phyloP scores from a whole-genome alignment of 2,888 invertebrate species.

The Drosophila kanekoi region DNA sequence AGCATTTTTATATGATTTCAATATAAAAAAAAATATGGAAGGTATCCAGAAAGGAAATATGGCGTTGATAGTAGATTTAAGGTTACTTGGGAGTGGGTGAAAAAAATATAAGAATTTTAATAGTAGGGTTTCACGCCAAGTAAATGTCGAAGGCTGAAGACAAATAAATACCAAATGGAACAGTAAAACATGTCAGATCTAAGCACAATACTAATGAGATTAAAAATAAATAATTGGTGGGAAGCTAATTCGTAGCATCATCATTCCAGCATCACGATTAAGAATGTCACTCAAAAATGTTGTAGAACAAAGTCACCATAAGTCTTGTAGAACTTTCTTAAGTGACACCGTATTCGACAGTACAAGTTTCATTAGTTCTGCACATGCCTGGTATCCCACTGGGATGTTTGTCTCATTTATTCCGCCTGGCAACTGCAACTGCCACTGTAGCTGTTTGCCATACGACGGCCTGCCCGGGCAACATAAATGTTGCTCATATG shows the following conservation, averaged over 20 bases:
- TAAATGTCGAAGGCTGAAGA: not conserved
- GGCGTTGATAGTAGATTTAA: too few species aligned
- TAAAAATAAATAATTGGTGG: too few species aligned
- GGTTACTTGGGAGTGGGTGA: not conserved
- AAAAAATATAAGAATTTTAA: not conserved
- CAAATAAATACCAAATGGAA: not conserved
- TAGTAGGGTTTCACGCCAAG: not conserved
- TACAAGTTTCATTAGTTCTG: conserved; percentile 4
- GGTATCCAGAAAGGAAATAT: too few species aligned
- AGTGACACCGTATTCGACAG: not conserved
- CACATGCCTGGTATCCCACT: conserved; percentile 14
- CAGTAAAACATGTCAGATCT: too few species aligned
- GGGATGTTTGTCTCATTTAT: conserved; percentile 44
- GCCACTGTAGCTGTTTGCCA: conserved; percentile 36
- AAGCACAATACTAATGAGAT: too few species aligned
- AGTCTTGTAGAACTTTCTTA: not conserved
- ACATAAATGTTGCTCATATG: conserved; percentile 69
- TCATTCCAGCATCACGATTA: too few species aligned
- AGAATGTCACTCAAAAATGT: too few species aligned
- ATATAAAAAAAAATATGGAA: not conserved
- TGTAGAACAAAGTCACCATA: too few species aligned
- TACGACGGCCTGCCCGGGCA: conserved; percentile 32
- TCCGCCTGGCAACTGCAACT: conserved; percentile 29
- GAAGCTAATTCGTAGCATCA: too few species aligned
- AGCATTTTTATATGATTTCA: conserved; percentile 1